These are phyloP conservation scores for Cosmia pyralina DNA, from an alignment of 2,888 invertebrate species.

Conservation along the genomic window DNA sequence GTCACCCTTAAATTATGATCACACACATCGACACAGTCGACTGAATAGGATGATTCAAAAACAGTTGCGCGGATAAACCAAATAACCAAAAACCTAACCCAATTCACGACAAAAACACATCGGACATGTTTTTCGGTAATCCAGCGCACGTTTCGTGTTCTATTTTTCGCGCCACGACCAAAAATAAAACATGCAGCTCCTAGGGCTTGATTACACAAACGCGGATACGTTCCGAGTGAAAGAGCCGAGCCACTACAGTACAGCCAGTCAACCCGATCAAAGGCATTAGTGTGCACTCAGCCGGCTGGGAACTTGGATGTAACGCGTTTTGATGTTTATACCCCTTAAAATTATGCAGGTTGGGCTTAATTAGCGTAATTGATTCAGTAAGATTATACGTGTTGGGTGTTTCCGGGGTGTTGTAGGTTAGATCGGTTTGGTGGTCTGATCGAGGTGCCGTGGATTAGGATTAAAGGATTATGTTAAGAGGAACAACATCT, in stretches of 20 bases:
- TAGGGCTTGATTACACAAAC: slow-evolving; percentile 65
- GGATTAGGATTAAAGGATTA: slow-evolving; percentile 6
- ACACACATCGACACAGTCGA: no score
- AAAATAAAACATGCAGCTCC: slow-evolving; percentile 43
- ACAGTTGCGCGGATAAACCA: not conserved
- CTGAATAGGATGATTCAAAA: no score
- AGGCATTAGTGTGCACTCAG: slow-evolving; percentile 57
- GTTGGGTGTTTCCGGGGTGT: slow-evolving; percentile 13
- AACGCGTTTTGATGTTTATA: slow-evolving; percentile 62
- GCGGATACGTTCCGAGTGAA: slow-evolving; percentile 42
- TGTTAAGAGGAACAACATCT: not conserved
- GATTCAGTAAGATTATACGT: slow-evolving; percentile 32
- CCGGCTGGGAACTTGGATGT: slow-evolving; percentile 47
- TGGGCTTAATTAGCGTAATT: slow-evolving; percentile 50
- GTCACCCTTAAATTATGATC: no score
- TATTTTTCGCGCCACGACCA: slow-evolving; percentile 34
- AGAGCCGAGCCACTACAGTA: slow-evolving; percentile 51
- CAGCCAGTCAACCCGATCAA: slow-evolving; percentile 64
- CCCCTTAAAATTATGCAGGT: slow-evolving; percentile 45
- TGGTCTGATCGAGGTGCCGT: not conserved
- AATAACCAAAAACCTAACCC: slow-evolving; percentile 16
- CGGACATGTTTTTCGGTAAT: slow-evolving; percentile 32
- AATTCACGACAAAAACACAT: slow-evolving; percentile 24
- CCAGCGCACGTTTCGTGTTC: slow-evolving; percentile 28
- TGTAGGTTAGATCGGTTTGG: not conserved